A percentile compares a stretch with the other conserved stretches of the same genome.
Evolutionary conservation across 2,888 invertebrate genomes (phyloP).

Genomic region (Polylopha cassiicola): DNA sequence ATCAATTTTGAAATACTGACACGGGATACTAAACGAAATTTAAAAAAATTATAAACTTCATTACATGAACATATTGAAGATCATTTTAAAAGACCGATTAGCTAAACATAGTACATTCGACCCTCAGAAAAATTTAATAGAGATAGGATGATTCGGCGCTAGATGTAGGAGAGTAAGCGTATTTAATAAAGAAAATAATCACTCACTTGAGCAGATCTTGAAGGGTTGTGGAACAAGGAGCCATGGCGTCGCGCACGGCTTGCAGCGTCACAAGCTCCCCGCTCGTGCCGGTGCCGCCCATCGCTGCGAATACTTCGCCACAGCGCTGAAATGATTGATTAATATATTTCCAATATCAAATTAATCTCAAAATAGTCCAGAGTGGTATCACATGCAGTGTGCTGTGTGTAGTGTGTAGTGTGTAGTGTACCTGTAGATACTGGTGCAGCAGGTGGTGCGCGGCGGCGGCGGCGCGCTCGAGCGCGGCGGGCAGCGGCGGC

Average conservation of each 20-base stretch:
- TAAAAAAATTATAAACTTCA: too few relatives aligned
- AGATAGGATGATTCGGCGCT: too few relatives aligned
- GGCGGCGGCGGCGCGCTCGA: constrained; percentile 63
- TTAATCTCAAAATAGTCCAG: background rate
- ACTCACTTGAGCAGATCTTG: constrained; percentile 64
- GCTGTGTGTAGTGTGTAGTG: too few relatives aligned
- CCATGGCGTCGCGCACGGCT: constrained; percentile 66
- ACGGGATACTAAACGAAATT: too few relatives aligned
- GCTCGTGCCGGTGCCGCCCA: constrained; percentile 53
- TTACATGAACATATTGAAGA: too few relatives aligned
- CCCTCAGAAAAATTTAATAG: too few relatives aligned
- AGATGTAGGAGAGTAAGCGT: too few relatives aligned
- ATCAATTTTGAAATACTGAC: too few relatives aligned
- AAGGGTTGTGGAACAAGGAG: constrained; percentile 52
- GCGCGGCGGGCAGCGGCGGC: constrained; percentile 59
- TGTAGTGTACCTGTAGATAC: constrained; percentile 51
- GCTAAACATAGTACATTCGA: too few relatives aligned
- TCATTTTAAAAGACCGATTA: too few relatives aligned
- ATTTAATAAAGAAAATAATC: too few relatives aligned
- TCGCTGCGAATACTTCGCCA: constrained; percentile 69
- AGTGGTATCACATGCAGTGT: background rate
- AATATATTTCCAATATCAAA: background rate
- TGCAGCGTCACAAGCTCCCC: constrained; percentile 59
- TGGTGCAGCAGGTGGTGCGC: constrained; percentile 68
- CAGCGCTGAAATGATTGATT: constrained; percentile 44